A percentile compares a stretch with the other conserved stretches of the same genome.
Conservation (phyloP, 2,797 vertebrate genomes). For the Enteromius anoplus region DNA sequence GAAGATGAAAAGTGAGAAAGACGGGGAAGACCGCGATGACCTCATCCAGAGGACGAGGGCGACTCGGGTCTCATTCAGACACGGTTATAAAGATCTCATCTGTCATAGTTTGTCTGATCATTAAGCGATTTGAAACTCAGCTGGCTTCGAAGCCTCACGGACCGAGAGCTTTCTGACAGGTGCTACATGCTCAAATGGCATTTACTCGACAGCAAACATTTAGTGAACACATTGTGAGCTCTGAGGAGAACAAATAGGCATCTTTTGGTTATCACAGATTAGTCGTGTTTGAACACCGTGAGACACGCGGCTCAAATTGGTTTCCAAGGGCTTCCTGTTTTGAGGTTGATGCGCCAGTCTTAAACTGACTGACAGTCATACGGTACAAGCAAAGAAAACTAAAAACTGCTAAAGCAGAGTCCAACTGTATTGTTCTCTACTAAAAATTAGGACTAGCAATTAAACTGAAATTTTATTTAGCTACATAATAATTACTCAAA, state of each 20-base stretch:
- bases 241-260: slow-evolving; percentile 15
- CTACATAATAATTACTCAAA: not conserved
- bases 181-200: slow-evolving; percentile 6
- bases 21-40: not conserved
- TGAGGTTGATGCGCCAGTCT: not conserved
- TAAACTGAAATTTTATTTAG: too few relatives aligned
- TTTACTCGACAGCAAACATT: not conserved
- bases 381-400: not conserved
- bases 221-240: slow-evolving; percentile 21
- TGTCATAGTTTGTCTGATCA: slow-evolving; percentile 34
- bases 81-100: slow-evolving; percentile 17
- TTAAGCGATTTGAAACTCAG: slow-evolving; percentile 25
- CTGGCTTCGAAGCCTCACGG: not conserved
- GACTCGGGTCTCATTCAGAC: not conserved
- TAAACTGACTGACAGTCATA: slow-evolving; percentile 1
- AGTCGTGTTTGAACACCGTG: not conserved
- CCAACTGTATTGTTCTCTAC: not conserved
- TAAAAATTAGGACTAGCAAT: not conserved
- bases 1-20: slow-evolving; percentile 2
- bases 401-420: not conserved
- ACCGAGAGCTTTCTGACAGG: slow-evolving; percentile 9
- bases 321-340: slow-evolving; percentile 1
- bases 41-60: not conserved
- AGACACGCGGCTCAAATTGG: slow-evolving; percentile 7
- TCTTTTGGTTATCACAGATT: slow-evolving; percentile 30